Evolutionary conservation across 2,888 invertebrate species (phyloP).

Genomic region (Drosophila helvetica): DNA sequence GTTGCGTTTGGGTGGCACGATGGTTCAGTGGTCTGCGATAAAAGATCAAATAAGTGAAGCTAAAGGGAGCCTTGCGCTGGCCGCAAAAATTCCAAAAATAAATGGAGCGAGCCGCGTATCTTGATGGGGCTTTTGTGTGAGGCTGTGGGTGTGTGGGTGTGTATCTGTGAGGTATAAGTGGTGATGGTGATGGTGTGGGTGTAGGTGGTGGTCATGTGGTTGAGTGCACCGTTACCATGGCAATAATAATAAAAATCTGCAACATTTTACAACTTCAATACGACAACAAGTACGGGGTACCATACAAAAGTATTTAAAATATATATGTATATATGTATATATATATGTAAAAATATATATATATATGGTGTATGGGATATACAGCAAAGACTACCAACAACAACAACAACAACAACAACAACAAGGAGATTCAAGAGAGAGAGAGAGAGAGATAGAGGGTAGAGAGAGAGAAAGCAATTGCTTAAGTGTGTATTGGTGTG

Average conservation of each 20-base stretch:
- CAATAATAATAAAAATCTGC: conserved; percentile 63
- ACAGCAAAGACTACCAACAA: conserved; percentile 59
- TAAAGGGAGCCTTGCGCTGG: conserved; percentile 13
- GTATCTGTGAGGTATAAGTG: conserved; percentile 20
- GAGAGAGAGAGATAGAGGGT: not conserved
- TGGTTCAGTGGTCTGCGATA: conserved; percentile 14
- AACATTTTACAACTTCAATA: conserved; percentile 62
- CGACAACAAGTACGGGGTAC: conserved; percentile 61
- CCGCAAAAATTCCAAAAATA: conserved; percentile 35
- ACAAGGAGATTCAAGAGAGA: conserved; percentile 43
- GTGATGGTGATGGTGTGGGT: conserved; percentile 24
- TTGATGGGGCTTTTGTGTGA: conserved; percentile 28
- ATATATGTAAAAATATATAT: conserved; percentile 50
- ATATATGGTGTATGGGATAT: conserved; percentile 48
- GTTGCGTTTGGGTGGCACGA: not conserved
- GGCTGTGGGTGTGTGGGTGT: conserved; percentile 16
- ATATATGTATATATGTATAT: conserved; percentile 49
- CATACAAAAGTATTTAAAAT: conserved; percentile 43
- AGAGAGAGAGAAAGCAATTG: conserved; percentile 31
- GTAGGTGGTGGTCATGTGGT: conserved; percentile 39
- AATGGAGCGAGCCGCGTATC: conserved; percentile 44
- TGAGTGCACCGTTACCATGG: conserved; percentile 63
- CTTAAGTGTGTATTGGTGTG: conserved; percentile 20
- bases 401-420: conserved; percentile 50
- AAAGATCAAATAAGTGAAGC: conserved; percentile 43